Percentiles rank a stretch among this genome's conserved stretches.
These are phyloP conservation scores for Plebejus argus DNA, from an alignment of 2,888 invertebrate genomes.

Conservation along the genomic window DNA sequence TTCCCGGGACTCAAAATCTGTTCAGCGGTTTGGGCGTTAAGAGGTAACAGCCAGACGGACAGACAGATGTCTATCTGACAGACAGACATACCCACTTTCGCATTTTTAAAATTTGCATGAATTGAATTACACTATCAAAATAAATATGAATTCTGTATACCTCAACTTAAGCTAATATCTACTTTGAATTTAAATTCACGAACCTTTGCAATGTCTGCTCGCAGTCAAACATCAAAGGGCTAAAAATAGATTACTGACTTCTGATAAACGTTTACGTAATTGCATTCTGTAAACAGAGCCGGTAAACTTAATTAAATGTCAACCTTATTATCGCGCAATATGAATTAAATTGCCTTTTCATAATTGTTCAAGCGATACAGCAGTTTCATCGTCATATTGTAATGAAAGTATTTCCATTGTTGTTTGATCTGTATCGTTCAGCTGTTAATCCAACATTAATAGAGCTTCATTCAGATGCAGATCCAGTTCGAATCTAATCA, in stretches of 20 bases:
- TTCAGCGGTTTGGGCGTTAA: no score
- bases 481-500: neutral
- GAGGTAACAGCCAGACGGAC: no score
- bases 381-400: conserved; percentile 13
- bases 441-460: neutral
- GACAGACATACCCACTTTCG: no score
- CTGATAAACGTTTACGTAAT: conserved; percentile 64
- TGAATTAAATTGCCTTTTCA: conserved; percentile 26
- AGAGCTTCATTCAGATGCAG: neutral
- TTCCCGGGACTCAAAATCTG: no score
- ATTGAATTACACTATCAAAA: no score
- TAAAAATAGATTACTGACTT: conserved; percentile 62
- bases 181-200: conserved; percentile 22
- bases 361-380: conserved; percentile 5
- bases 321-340: conserved; percentile 23
- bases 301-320: conserved; percentile 23
- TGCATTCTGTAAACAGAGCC: conserved; percentile 56
- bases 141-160: no score
- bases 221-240: conserved; percentile 60
- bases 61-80: no score
- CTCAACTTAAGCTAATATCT: neutral
- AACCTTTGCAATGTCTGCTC: conserved; percentile 35
- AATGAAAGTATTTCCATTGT: neutral
- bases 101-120: no score
- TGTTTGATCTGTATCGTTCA: neutral